These are phyloP conservation scores for Oophaga sylvatica DNA, from an alignment of 2,797 vertebrate species.

Conservation along the genomic window DNA sequence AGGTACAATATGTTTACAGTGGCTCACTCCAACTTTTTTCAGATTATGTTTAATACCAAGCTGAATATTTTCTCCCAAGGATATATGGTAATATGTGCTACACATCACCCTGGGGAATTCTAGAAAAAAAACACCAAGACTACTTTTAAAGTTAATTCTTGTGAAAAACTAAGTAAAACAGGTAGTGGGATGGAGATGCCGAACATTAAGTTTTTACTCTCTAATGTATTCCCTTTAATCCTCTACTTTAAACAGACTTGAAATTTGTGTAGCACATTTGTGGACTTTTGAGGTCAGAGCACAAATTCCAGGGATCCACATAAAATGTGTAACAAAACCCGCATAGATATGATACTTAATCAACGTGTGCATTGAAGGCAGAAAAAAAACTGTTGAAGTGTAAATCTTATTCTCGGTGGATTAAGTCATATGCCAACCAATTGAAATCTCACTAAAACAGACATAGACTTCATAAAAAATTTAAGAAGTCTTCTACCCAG, in stretches of 20 bases:
- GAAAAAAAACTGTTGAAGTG: constrained; percentile 62
- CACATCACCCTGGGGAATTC: constrained; percentile 37
- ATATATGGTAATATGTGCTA: constrained; percentile 39
- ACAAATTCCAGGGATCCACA: constrained; percentile 59
- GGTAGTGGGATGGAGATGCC: constrained; percentile 54
- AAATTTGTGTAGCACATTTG: constrained; percentile 58
- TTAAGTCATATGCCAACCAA: constrained; percentile 61
- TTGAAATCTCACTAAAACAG: constrained; percentile 61
- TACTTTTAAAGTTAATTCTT: constrained; percentile 55
- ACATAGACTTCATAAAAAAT: constrained; percentile 61
- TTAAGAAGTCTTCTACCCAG: constrained; percentile 60
- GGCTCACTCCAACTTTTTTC: neutral
- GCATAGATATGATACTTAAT: constrained; percentile 63
- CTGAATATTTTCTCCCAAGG: constrained; percentile 12
- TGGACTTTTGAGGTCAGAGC: constrained; percentile 62
- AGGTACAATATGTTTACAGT: neutral
- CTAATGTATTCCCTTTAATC: constrained; percentile 62
- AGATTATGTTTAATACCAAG: constrained; percentile 14
- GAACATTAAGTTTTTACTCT: constrained; percentile 55
- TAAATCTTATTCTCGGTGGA: constrained; percentile 61
- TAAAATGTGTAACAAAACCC: constrained; percentile 61
- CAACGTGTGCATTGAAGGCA: constrained; percentile 61
- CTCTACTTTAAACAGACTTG: constrained; percentile 61
- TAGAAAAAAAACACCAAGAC: constrained; percentile 39
- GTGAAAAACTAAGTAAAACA: constrained; percentile 57